Base-by-base conservation (phyloP, 2,797 vertebrate species). In the Takifugu rubripes region DNA sequence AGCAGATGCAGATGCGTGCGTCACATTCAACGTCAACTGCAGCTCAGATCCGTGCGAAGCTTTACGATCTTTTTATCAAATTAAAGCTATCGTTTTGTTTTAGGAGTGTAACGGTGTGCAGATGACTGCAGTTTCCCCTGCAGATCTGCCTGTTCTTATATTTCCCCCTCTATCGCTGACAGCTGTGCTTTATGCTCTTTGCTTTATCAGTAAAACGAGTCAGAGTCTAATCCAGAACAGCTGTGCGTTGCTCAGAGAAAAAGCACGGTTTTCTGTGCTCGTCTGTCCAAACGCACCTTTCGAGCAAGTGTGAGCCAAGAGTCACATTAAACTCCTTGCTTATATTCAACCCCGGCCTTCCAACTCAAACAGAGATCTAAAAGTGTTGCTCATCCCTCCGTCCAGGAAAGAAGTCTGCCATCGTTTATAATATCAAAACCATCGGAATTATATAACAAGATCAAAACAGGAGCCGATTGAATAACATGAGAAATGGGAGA, bases 291-390 rank as follows among this genome's bases (percentile, higher is more conserved):
- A 53, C 57, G 66, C 52, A 21, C 46, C 36, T 33, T 65, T 64
- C 15, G 56, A 57, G 5, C 33, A 46, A 14, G 50, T 64, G 54
- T 61, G 63, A 21, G 52, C 43, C 33, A 68, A 78, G 70, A 75
- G 76, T 74, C 72, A 74, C 67, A 67, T 72, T 61, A 70, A 79
- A 85, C 69, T 74, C 68, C 56, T 1, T 3, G 60, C n/a, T 40
- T 40, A 21, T 48, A 54, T 12, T 54, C 40, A 69, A 67, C 45
- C 63, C 17, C 33, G 44, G 7, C 33, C 50, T 51, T 59, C 50
- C 53, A 69, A 74, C 76, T 5, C 56, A 71, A 66, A 68, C n/a
- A 2, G 1, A 27, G 57, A 40, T 56, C 49, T 44, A 36, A 47
- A 54, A 24, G 21, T 12, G 42, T 55, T 63, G 52, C 64, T 31